Evolutionary conservation across 2,888 invertebrate genomes (phyloP), one percentile per base, ranked within the genome.

Genomic region (Lasioglossum malachurum): DNA sequence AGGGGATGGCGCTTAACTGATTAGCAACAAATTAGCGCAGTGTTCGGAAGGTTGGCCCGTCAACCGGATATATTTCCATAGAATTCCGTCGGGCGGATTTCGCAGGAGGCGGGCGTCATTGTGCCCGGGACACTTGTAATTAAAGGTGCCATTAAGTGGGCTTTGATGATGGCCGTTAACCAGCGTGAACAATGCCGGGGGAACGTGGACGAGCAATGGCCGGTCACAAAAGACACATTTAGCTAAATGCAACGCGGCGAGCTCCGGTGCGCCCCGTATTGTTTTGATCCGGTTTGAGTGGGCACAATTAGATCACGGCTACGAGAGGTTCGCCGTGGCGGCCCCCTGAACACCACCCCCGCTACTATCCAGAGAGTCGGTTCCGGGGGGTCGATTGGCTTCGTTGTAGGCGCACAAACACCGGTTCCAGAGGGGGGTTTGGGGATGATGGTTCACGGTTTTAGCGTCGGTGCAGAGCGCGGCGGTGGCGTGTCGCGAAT

Each of bases 401-500:
- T 87, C 87, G 82, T 87, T 87, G 80, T 81, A 87, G 80, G 38
- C 41, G 53, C 86, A 77, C 78, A 78, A 77, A 83, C 80, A 78
- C 64, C 74, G 38, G 38, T 41, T n/a, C 41, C 19, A 10, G 38
- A 35, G 38, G 35, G 19, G 2, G 53, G 38, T 69, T 31, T 23
- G 19, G 69, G 38, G 19, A n/a, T 38, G 69, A 12, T n/a, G 71
- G 77, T 69, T 72, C 83, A 90, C 69, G 80, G 86, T 90, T 87
- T 64, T 72, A 89, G 73, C 80, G 80, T 88, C 83, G 83, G 83
- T 88, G 86, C 80, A 89, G 82, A 80, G 80, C 71, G 83, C 57
- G 31, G 31, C 67, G 90, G 89, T 92, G 89, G 93, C 94, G 94
- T 94, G 93, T 92, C 93, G 92, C 92, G 92, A 94, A 94, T 94